Evolutionary conservation across 1,140 invertebrate species (phyloP), one percentile per base, ranked within the genome.

Genomic region (Ephestia elutella): DNA sequence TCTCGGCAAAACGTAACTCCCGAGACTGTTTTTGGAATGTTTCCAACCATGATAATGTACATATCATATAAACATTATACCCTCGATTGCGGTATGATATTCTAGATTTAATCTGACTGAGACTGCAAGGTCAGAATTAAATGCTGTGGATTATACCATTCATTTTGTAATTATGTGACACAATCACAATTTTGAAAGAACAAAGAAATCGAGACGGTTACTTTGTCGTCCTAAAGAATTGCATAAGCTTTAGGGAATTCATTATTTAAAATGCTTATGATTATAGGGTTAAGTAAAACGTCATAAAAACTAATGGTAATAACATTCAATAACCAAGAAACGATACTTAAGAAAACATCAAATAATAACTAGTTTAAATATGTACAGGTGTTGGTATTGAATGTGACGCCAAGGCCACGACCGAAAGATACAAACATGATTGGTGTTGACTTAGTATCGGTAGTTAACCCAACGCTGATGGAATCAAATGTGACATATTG

Each of bases 341-440:
- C 13, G 13, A 44, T 44, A n/a, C 13, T 44, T 3, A 15, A n/a
- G 32, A 44, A 44, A 44, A 44, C 38, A 44, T n/a, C 0, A 44
- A 44, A 44, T 44, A 44, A 44, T 44, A 44, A 44, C 38, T 17
- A 44, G n/a, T 7, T 15, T 13, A 44, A 44, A 44, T 44, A 44
- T 44, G 38, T 44, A 44, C 38, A 44, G 38, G 38, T 44, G 38
- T 44, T 44, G 10, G 7, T 44, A 44, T 44, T 44, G 38, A 44
- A 44, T 17, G 7, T 44, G 38, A 44, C 38, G 38, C 15, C 38
- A 44, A 44, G 38, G 38, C 38, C 38, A 44, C 13, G 38, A 7
- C 38, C 38, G 38, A 44, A 44, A 44, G 38, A 44, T 44, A 44
- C 38, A 44, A 44, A 44, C 38, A 44, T 44, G n/a, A 44, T 44